Evolutionary conservation across 2,888 invertebrate species (phyloP).

Genomic region (Pinctada fucata): DNA sequence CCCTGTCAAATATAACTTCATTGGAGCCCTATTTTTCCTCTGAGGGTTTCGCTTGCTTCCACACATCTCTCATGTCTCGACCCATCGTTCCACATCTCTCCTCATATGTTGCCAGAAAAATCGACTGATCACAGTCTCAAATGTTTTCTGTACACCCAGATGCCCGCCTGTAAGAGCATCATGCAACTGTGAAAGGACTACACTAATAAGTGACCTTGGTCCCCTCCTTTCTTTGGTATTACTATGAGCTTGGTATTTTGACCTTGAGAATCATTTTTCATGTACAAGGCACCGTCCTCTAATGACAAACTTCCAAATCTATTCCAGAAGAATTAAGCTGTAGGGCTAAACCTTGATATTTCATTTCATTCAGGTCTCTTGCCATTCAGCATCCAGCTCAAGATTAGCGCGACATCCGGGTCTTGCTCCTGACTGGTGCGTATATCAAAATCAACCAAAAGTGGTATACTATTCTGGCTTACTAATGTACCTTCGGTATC

Average conservation of each 20-base stretch:
- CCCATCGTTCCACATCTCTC: constrained; percentile 27
- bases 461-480: too few species aligned
- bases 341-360: too few species aligned
- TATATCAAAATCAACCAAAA: too few species aligned
- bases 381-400: constrained; percentile 13
- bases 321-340: too few species aligned
- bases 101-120: constrained; percentile 27
- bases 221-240: neutral
- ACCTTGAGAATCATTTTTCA: too few species aligned
- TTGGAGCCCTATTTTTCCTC: neutral
- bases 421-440: constrained; percentile 9
- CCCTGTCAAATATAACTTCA: too few species aligned
- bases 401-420: constrained; percentile 7
- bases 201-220: neutral
- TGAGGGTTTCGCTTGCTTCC: constrained; percentile 22
- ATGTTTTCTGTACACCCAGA: neutral
- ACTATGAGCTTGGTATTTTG: neutral
- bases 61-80: constrained; percentile 26
- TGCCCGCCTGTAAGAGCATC: neutral
- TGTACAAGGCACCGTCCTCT: too few species aligned
- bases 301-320: too few species aligned
- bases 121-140: too few species aligned
- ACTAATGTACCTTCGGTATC: too few species aligned
- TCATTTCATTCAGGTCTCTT: constrained; percentile 5
- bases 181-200: neutral